phyloP scores from a whole-genome alignment of 2,888 invertebrate genomes.

The Pachliopta kotzebuea region DNA sequence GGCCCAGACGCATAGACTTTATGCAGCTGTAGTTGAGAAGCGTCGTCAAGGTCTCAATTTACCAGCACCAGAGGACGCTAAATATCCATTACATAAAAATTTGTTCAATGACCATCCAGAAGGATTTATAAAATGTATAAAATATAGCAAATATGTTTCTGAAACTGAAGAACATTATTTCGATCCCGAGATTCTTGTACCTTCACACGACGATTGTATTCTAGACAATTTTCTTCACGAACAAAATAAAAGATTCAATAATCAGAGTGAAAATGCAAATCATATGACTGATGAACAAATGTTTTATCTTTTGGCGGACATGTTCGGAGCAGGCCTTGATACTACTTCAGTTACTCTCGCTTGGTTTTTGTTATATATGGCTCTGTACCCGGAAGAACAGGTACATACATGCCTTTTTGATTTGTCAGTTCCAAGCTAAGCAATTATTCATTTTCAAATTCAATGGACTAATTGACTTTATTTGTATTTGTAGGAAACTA shows the following conservation, averaged over 20 bases:
- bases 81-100: slow-evolving; percentile 50
- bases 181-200: slow-evolving; percentile 60
- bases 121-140: slow-evolving; percentile 67
- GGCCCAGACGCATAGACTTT: slow-evolving; percentile 85
- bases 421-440: slow-evolving; percentile 18
- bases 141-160: slow-evolving; percentile 59
- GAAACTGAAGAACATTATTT: slow-evolving; percentile 64
- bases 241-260: slow-evolving; percentile 73
- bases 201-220: slow-evolving; percentile 75
- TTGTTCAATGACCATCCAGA: slow-evolving; percentile 60
- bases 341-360: slow-evolving; percentile 89
- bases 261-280: slow-evolving; percentile 58
- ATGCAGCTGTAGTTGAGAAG: slow-evolving; percentile 83
- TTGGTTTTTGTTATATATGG: slow-evolving; percentile 91
- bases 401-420: slow-evolving; percentile 57
- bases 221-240: slow-evolving; percentile 84
- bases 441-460: background rate
- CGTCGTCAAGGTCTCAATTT: slow-evolving; percentile 64
- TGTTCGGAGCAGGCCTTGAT: slow-evolving; percentile 93
- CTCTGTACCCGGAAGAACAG: slow-evolving; percentile 83
- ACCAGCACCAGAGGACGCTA: slow-evolving; percentile 51
- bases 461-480: background rate
- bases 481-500: slow-evolving; percentile 71
- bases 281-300: slow-evolving; percentile 85
- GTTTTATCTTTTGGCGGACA: slow-evolving; percentile 87